Percentiles rank a stretch among this genome's conserved stretches.
phyloP scores from a whole-genome alignment of 1,140 invertebrate species.

The Neodiprion pinetum region DNA sequence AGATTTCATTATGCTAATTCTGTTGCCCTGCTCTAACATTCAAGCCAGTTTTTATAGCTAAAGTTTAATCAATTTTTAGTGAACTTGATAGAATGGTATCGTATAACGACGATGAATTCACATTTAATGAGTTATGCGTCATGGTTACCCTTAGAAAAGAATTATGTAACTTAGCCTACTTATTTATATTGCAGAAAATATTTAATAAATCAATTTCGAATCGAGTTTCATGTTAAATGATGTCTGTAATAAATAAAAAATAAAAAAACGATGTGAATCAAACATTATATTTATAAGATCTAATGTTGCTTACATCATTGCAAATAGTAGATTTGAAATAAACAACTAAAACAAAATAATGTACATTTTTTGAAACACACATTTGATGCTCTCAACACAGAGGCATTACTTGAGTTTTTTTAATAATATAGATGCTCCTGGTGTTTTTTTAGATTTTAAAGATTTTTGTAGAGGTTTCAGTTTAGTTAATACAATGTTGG shows the following conservation, averaged over 20 bases:
- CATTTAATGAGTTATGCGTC: neutral
- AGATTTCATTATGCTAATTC: constrained; percentile 6
- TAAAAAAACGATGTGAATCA: neutral
- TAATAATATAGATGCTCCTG: constrained; percentile 64
- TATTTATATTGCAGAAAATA: constrained; percentile 17
- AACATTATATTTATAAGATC: neutral
- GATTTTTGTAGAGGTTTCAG: constrained; percentile 39
- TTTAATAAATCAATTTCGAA: constrained; percentile 12
- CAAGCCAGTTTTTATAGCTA: neutral
- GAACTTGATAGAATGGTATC: neutral
- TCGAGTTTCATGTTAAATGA: neutral
- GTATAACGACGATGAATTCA: neutral
- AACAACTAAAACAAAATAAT: neutral
- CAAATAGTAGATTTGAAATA: neutral
- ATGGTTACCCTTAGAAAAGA: constrained; percentile 5
- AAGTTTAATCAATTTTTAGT: neutral
- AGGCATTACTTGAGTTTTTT: constrained; percentile 52
- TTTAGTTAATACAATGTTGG: constrained; percentile 38
- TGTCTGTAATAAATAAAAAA: neutral
- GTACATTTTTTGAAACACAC: neutral
- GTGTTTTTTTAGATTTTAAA: constrained; percentile 51
- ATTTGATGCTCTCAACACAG: neutral
- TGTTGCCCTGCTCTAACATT: neutral
- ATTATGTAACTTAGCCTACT: constrained; percentile 19
- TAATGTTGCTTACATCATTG: neutral